phyloP scores from a whole-genome alignment of 2,113 vertebrate species.

The Ahaetulla prasina region DNA sequence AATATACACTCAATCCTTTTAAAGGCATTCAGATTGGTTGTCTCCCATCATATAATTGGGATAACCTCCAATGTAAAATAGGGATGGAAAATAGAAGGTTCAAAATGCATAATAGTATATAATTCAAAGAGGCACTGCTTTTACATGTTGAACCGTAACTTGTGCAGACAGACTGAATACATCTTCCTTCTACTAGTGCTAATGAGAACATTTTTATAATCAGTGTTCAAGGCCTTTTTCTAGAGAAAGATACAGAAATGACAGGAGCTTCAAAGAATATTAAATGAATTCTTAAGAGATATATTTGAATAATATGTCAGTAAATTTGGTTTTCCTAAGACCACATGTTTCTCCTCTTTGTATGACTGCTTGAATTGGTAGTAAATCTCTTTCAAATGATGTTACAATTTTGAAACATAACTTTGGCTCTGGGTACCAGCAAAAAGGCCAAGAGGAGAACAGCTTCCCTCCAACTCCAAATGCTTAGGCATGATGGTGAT shows the following conservation, averaged over 20 bases:
- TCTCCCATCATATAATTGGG: neutral
- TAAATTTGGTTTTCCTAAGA: neutral
- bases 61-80: neutral
- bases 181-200: neutral
- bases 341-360: rapidly evolving
- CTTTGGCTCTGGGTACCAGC: neutral
- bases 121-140: neutral
- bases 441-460: neutral
- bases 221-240: neutral
- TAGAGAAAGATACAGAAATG: neutral
- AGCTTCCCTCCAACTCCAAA: too few species aligned
- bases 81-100: neutral
- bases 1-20: neutral
- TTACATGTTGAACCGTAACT: neutral
- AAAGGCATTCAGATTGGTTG: neutral
- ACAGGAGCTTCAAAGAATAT: neutral
- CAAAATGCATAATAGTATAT: neutral
- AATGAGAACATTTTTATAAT: neutral
- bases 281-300: neutral
- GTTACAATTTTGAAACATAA: neutral
- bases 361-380: neutral
- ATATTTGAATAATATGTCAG: neutral
- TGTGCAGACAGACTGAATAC: neutral
- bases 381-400: neutral
- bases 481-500: too few species aligned